A percentile compares a stretch with the other conserved stretches of the same genome.
These are phyloP conservation scores for Chironomus striatipennis DNA, from an alignment of 1,140 invertebrate genomes.

Conservation along the genomic window DNA sequence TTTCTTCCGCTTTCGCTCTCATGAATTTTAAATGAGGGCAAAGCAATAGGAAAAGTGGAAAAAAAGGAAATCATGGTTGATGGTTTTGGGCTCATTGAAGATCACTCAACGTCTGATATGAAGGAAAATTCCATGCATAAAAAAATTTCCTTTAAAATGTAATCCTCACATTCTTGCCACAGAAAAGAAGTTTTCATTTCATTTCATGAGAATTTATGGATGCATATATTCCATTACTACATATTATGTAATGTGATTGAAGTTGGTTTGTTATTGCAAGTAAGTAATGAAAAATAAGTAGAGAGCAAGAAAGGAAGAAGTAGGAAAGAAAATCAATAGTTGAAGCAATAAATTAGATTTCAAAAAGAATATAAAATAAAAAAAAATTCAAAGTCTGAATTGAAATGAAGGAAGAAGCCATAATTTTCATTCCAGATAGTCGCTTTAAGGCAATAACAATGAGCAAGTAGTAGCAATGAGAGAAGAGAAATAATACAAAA, in stretches of 20 bases:
- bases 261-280: too few species aligned
- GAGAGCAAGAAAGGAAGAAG: not conserved
- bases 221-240: too few species aligned
- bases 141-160: too few species aligned
- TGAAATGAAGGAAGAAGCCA: not conserved
- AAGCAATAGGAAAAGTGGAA: not conserved
- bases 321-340: not conserved
- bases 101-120: conserved; percentile 21
- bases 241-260: too few species aligned
- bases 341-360: conserved; percentile 18
- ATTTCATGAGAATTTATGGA: too few species aligned
- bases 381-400: too few species aligned
- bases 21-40: conserved; percentile 22
- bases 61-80: conserved; percentile 17
- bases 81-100: conserved; percentile 17
- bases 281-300: too few species aligned
- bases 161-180: not conserved
- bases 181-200: too few species aligned
- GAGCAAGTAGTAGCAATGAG: conserved; percentile 5
- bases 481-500: too few species aligned
- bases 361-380: too few species aligned
- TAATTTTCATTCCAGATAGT: not conserved
- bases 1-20: not conserved
- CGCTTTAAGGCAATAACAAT: not conserved
- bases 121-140: not conserved